Evolutionary conservation across 2,113 vertebrate species (phyloP).

Genomic region (Salvelinus alpinus): DNA sequence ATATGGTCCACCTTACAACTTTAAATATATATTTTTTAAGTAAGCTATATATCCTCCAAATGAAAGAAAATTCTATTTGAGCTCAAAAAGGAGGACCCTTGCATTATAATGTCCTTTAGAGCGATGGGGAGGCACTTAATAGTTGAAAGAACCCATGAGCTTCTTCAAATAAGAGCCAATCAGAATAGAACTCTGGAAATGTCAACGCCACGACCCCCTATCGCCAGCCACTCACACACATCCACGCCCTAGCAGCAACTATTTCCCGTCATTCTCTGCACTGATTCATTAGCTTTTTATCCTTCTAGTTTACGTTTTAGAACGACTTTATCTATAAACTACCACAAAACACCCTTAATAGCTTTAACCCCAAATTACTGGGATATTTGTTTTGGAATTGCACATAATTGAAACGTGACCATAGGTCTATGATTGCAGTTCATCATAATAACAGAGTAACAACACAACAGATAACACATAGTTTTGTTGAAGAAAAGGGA

Average conservation of each 20-base stretch:
- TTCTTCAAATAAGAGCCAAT: constrained; percentile 92
- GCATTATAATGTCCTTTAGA: constrained; percentile 99
- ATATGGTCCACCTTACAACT: constrained; percentile 84
- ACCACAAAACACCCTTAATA: constrained; percentile 1
- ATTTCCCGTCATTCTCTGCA: constrained; percentile 64
- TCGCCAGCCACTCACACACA: constrained; percentile 57
- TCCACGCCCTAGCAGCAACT: constrained; percentile 40
- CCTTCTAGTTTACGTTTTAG: constrained; percentile 71
- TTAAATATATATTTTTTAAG: constrained; percentile 78
- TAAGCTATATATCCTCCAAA: constrained; percentile 77
- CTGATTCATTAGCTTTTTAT: constrained; percentile 79
- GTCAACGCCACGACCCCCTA: constrained; percentile 62
- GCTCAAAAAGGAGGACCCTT: constrained; percentile 95
- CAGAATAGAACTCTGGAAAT: constrained; percentile 87
- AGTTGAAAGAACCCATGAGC: constrained; percentile 91
- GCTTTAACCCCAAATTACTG: background rate
- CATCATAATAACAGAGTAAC: constrained; percentile 13
- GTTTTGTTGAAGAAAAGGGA: background rate
- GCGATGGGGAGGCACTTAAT: constrained; percentile 97
- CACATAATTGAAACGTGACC: constrained; percentile 38
- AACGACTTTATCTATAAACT: constrained; percentile 64
- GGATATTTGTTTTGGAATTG: constrained; percentile 64
- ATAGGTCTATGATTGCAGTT: constrained; percentile 18
- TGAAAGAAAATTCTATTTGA: constrained; percentile 98
- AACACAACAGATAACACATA: background rate